Evolutionary conservation across 1,140 invertebrate species (phyloP), one percentile per base, ranked within the genome.

Genomic region (Ylistrum balloti): DNA sequence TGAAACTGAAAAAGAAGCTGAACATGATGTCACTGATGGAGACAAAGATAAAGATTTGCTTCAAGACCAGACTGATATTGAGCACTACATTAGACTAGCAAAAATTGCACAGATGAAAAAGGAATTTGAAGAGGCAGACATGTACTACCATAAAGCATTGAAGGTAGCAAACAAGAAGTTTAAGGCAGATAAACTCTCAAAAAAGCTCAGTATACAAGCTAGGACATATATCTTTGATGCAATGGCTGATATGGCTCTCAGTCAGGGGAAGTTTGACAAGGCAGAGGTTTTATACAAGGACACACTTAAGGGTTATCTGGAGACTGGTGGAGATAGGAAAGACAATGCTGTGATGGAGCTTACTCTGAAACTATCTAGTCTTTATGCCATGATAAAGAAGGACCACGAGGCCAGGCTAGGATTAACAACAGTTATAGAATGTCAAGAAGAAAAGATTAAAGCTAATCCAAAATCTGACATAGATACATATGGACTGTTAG

Each of bases 221-320:
- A 96, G 98, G 87, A 98, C 98, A 13, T 99, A 99, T 94, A 97
- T 99, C 90, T 99, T 98, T 95, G 98, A 99, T 97, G 94, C 98
- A 10, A 97, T 99, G 97, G 98, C 98, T 10, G 99, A 99, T 96
- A 96, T 99, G 86, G 98, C 98, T 22, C 97, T 98, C 94, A 97
- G 98, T 93, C 96, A 96, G 87, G 97, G 97, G 86, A 97, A 99
- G 91, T 97, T 97, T 93, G 96, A 97, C 92, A 99, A 98, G 96
- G 98, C 98, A 11, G 98, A 99, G 95, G 97, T 97, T 89, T 96
- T 99, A 33, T 99, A 98, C 96, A 97, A 98, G 20, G 97, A 97
- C 87, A 98, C 99, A 0, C 97, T 99, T 96, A 97, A 98, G 95
- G 97, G 96, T 93, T 96, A 98, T 48, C 88, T 95, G 33, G 94